Evolutionary conservation across 1,140 invertebrate species (phyloP).

Genomic region (Monochamus saltuarius): DNA sequence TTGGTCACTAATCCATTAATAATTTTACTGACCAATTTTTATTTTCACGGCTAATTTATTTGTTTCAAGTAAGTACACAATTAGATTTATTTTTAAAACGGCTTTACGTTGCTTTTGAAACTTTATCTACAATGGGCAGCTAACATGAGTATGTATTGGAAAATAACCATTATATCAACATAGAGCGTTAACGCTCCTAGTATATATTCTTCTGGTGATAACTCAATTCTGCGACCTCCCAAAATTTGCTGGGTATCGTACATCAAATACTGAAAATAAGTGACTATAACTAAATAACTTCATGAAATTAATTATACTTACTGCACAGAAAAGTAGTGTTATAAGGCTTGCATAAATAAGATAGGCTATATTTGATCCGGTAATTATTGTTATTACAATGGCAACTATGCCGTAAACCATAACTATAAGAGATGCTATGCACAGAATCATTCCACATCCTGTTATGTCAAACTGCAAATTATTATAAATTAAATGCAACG

Average conservation of each 20-base stretch:
- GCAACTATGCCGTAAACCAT: slow-evolving; percentile 30
- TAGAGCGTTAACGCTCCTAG: slow-evolving; percentile 38
- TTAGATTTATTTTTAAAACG: too few relatives aligned
- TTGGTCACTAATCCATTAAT: too few relatives aligned
- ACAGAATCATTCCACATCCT: slow-evolving; percentile 30
- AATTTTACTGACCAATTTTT: too few relatives aligned
- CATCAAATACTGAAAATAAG: slow-evolving; percentile 24
- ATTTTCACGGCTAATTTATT: too few relatives aligned
- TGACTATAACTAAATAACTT: background rate
- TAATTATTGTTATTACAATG: slow-evolving; percentile 26
- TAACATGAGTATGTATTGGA: slow-evolving; percentile 26
- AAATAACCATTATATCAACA: slow-evolving; percentile 42
- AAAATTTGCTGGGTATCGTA: slow-evolving; percentile 43
- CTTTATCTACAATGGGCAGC: too few relatives aligned
- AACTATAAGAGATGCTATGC: slow-evolving; percentile 26
- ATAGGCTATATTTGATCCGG: slow-evolving; percentile 15
- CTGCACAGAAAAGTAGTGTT: slow-evolving; percentile 17
- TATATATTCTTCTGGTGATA: slow-evolving; percentile 44
- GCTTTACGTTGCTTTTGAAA: too few relatives aligned
- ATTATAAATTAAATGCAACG: too few relatives aligned
- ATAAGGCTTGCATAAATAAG: slow-evolving; percentile 25
- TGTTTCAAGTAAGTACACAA: too few relatives aligned
- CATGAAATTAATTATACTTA: background rate
- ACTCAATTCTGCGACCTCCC: slow-evolving; percentile 34
- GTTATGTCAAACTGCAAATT: slow-evolving; percentile 33